Conservation (phyloP, 2,888 invertebrate genomes). For the Rhagonycha lutea region DNA sequence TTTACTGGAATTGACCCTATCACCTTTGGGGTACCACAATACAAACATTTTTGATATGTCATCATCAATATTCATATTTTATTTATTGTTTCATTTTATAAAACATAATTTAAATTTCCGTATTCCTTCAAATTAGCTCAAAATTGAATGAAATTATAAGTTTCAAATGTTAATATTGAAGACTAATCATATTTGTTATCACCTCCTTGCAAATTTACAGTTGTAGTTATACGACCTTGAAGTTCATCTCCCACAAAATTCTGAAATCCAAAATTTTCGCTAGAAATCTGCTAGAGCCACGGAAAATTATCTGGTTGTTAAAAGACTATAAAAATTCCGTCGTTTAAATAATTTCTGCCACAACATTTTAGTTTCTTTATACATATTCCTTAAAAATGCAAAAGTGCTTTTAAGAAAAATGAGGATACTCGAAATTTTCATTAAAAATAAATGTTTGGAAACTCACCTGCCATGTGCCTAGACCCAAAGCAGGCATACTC, state of each 20-base stretch:
- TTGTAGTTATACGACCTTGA: neutral
- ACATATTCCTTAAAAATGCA: neutral
- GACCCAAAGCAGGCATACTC: neutral
- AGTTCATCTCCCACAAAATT: neutral
- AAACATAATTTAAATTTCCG: too few species aligned
- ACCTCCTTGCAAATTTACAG: neutral
- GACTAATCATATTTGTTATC: neutral
- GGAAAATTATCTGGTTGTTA: too few species aligned
- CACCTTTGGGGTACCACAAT: too few species aligned
- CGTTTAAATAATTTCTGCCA: neutral
- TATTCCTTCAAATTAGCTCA: too few species aligned
- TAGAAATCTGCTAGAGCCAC: neutral
- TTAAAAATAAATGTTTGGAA: neutral
- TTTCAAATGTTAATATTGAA: too few species aligned
- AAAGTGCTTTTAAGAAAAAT: neutral
- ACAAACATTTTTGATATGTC: too few species aligned
- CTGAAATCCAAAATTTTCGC: neutral
- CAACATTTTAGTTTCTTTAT: neutral
- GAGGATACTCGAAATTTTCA: neutral
- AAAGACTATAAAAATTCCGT: neutral
- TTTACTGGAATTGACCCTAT: too few species aligned
- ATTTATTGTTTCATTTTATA: too few species aligned
- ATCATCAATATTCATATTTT: too few species aligned
- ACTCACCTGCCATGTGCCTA: constrained; percentile 2
- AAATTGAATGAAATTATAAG: too few species aligned